A percentile compares a stretch with the other conserved stretches of the same genome.
Conservation (phyloP, 2,113 vertebrate species). For the Stigmatopora nigra region DNA sequence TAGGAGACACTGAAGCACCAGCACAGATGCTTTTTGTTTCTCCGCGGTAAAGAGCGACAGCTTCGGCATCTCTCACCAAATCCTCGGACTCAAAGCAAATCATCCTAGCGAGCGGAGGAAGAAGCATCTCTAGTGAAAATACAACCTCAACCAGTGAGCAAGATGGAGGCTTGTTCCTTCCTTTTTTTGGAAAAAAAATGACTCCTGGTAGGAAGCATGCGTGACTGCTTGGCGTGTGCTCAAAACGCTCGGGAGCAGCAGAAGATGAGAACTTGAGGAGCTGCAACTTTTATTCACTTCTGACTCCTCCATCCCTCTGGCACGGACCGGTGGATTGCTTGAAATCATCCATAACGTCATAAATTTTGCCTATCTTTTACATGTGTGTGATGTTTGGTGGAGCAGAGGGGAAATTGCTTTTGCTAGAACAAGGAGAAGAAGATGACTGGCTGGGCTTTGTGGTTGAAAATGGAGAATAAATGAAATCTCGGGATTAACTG, state of each 20-base stretch:
- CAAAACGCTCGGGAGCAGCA: constrained; percentile 32
- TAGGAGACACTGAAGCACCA: constrained; percentile 49
- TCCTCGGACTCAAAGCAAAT: constrained; percentile 41
- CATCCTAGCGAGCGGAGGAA: constrained; percentile 39
- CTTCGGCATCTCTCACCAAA: constrained; percentile 26
- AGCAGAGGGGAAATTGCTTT: constrained; percentile 53
- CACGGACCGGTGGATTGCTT: constrained; percentile 38
- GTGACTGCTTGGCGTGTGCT: constrained; percentile 1
- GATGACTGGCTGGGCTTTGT: constrained; percentile 38
- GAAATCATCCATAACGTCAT: constrained; percentile 3
- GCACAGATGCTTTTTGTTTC: not conserved
- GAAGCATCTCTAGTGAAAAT: constrained; percentile 32
- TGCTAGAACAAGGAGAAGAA: constrained; percentile 30
- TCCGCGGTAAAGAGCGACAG: constrained; percentile 1
- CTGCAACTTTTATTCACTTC: constrained; percentile 70
- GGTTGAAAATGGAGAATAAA: constrained; percentile 67
- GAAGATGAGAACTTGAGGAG: constrained; percentile 57
- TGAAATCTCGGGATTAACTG: constrained; percentile 66
- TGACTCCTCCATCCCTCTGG: constrained; percentile 33
- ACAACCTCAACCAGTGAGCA: constrained; percentile 9
- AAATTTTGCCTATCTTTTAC: constrained; percentile 24
- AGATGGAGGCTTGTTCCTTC: constrained; percentile 17
- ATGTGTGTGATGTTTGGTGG: constrained; percentile 48
- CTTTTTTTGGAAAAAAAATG: constrained; percentile 21
- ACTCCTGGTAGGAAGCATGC: constrained; percentile 10